Evolutionary conservation across 2,888 invertebrate genomes (phyloP), one percentile per base, ranked within the genome.

Genomic region (Agrilus cyanescens): DNA sequence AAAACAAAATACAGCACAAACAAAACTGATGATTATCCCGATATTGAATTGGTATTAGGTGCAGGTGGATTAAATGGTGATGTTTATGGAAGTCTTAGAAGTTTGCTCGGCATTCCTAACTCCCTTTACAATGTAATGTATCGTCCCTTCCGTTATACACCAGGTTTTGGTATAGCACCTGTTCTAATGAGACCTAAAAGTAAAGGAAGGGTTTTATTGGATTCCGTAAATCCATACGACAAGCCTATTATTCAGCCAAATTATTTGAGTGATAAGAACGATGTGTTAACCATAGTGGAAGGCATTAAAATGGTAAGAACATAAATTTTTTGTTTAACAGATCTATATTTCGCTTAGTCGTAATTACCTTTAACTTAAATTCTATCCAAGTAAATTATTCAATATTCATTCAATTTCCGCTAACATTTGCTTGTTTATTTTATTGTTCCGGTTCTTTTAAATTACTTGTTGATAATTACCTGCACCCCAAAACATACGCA

Each of bases 231-330:
- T 67, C 87, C 89, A 0, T 68, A 76, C 16, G 79, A 83, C 40
- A 78, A 81, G 65, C 94, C 94, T 0, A 66, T 74, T 41, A 78
- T 94, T 57, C 73, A 85, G 38, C 80, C 87, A 0, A 90, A 93
- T 66, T 94, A 89, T 64, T 82, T 89, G 59, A 70, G 78, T 41
- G 67, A 82, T 54, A 73, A 74, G 4, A 73, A 77, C 20, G 93
- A 94, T 60, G 56, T 87, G n/a, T 65, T 70, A 14, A 76, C 79
- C 4, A 71, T 89, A 66, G 73, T 85, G 10, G 81, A 84, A 60
- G 88, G 85, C 32, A 73, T 84, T 30, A 76, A 80, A 58, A 69
- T 80, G 71, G 85, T 84, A 61, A 66, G 65, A 10, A 25, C 4
- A 10, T 25, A 10, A 25, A 8, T 25, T 10, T 10, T 25, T 25